Evolutionary conservation across 1,140 invertebrate genomes (phyloP), one percentile per base, ranked within the genome.

Genomic region (Sweltsa coloradensis): DNA sequence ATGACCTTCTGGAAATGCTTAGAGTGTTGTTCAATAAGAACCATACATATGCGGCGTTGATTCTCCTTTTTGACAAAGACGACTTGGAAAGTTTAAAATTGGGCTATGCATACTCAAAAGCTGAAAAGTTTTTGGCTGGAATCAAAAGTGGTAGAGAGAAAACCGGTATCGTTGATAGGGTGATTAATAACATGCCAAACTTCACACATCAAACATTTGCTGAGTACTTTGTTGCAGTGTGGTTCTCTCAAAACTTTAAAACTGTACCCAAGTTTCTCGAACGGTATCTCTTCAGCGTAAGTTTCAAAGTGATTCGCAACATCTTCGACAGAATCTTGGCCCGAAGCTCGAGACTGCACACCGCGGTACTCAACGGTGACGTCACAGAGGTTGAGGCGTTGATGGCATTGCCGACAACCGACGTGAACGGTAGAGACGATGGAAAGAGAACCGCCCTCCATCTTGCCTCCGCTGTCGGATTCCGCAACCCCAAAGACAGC

Each of bases 211-310:
- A 34, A 14, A 49, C 47, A 13, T 48, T 49, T 49, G 19, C 41
- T 3, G 41, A 49, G 23, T 49, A 48, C 26, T 50, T 50, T 47
- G 34, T 29, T 47, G 49, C 49, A 26, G 31, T 25, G 14, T 50
- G 26, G 31, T 47, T 50, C 14, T n/a, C 7, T 21, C 2, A 13
- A 2, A 18, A 48, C 16, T 2, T 42, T 22, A n/a, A n/a, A n/a
- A n/a, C n/a, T n/a, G n/a, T n/a, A n/a, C n/a, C n/a, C n/a, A n/a
- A n/a, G n/a, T n/a, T n/a, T n/a, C n/a, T n/a, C n/a, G n/a, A n/a
- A n/a, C n/a, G n/a, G n/a, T n/a, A n/a, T n/a, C n/a, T n/a, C n/a
- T n/a, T n/a, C n/a, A n/a, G n/a, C n/a, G n/a, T n/a, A n/a, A n/a
- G n/a, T n/a, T n/a, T n/a, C n/a, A n/a, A n/a, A n/a, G n/a, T n/a